Conservation (phyloP, 2,113 vertebrate genomes). For the zebrafish (Danio rerio) region DNA sequence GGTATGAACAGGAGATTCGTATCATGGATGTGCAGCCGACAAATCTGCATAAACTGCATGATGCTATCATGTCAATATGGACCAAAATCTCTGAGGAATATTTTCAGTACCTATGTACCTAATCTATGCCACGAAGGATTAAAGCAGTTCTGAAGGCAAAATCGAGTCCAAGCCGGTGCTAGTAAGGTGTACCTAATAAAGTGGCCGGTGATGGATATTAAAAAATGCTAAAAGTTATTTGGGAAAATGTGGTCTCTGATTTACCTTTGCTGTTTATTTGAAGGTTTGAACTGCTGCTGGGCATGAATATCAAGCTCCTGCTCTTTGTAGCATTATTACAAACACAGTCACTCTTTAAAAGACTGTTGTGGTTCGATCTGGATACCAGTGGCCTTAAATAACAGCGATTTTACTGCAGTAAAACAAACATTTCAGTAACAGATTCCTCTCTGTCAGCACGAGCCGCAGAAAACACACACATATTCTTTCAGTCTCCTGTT, state of each 20-base stretch:
- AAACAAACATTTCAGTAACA: constrained; percentile 67
- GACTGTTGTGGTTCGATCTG: constrained; percentile 64
- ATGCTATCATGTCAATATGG: too few species aligned
- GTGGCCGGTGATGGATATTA: too few species aligned
- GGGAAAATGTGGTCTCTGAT: constrained; percentile 23
- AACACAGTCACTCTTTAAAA: constrained; percentile 67
- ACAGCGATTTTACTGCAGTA: constrained; percentile 65
- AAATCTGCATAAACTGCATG: too few species aligned
- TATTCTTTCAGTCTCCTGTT: constrained; percentile 20
- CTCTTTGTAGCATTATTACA: constrained; percentile 68
- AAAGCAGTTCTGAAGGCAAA: too few species aligned
- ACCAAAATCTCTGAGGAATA: too few species aligned
- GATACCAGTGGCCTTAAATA: constrained; percentile 73
- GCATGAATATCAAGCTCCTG: constrained; percentile 61
- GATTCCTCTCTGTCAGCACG: constrained; percentile 43
- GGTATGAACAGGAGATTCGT: too few species aligned
- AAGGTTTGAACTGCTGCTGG: constrained; percentile 43
- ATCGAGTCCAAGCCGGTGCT: too few species aligned
- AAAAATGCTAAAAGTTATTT: constrained; percentile 21
- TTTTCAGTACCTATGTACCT: too few species aligned
- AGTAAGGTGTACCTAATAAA: too few species aligned
- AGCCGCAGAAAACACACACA: constrained; percentile 29
- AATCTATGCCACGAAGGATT: too few species aligned
- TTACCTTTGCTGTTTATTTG: constrained; percentile 34
- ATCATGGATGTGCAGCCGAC: too few species aligned